Conservation (phyloP, 2,797 vertebrate genomes). For the Acanthurus lineatus region DNA sequence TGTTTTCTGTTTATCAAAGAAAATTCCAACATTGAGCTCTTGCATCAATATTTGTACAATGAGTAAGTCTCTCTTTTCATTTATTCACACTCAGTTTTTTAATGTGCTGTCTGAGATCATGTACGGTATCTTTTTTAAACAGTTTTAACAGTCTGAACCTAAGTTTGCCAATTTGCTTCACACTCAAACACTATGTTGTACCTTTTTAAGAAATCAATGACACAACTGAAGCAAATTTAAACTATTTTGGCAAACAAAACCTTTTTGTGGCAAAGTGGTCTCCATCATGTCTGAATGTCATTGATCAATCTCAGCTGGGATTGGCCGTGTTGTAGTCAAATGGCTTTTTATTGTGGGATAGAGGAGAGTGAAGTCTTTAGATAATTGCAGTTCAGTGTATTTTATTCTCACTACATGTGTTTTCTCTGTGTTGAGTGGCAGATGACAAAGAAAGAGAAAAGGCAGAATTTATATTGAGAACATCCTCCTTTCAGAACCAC, state of each 20-base stretch:
- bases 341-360: slow-evolving; percentile 42
- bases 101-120: neutral
- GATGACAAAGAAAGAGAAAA: slow-evolving; percentile 24
- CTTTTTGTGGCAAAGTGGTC: slow-evolving; percentile 20
- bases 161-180: slow-evolving; percentile 1
- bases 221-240: neutral
- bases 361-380: slow-evolving; percentile 8
- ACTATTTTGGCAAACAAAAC: slow-evolving; percentile 6
- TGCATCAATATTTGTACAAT: neutral
- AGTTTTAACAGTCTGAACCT: neutral
- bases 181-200: neutral
- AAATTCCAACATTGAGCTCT: neutral
- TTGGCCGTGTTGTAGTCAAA: slow-evolving; percentile 39
- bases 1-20: too few relatives aligned
- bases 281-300: slow-evolving; percentile 43
- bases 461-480: slow-evolving; percentile 37
- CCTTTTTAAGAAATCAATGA: slow-evolving; percentile 13
- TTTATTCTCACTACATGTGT: slow-evolving; percentile 34
- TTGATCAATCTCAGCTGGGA: slow-evolving; percentile 37
- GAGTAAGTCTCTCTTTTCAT: neutral
- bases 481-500: slow-evolving; percentile 29
- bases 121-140: too few relatives aligned
- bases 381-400: slow-evolving; percentile 15
- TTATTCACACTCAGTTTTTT: neutral
- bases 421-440: slow-evolving; percentile 28